phyloP scores from a whole-genome alignment of 2,888 invertebrate species.

The Halictus ligatus region DNA sequence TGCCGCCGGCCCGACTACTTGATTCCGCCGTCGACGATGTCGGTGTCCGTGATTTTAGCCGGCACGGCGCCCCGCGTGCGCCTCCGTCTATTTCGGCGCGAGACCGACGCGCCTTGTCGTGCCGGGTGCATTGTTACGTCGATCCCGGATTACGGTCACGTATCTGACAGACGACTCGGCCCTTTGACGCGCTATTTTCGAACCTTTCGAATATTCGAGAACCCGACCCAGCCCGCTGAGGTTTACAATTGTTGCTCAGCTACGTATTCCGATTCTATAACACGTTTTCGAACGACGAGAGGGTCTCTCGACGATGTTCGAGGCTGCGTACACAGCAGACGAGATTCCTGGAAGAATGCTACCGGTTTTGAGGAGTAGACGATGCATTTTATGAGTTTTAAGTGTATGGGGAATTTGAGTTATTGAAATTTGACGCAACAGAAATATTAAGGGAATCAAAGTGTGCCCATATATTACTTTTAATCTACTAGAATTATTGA shows the following conservation, averaged over 20 bases:
- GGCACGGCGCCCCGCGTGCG: constrained; percentile 4
- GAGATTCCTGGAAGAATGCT: background rate
- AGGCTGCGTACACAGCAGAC: background rate
- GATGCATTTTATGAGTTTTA: background rate
- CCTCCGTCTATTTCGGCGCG: constrained; percentile 37
- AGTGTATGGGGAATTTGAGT: background rate
- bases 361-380: background rate
- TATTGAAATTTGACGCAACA: too few species aligned
- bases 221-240: background rate
- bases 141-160: constrained; percentile 6
- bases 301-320: background rate
- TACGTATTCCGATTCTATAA: background rate
- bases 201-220: background rate
- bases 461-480: too few species aligned
- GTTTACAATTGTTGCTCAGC: constrained; percentile 1
- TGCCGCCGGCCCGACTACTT: constrained; percentile 30
- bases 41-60: constrained; percentile 34
- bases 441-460: too few species aligned
- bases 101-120: constrained; percentile 32
- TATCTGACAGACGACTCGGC: constrained; percentile 2
- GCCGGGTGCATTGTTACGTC: constrained; percentile 17
- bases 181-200: constrained; percentile 19
- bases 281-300: background rate
- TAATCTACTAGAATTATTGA: too few species aligned
- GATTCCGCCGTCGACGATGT: constrained; percentile 33